Conservation (phyloP, 2,888 invertebrate species). For the Leucoptera coffeella region DNA sequence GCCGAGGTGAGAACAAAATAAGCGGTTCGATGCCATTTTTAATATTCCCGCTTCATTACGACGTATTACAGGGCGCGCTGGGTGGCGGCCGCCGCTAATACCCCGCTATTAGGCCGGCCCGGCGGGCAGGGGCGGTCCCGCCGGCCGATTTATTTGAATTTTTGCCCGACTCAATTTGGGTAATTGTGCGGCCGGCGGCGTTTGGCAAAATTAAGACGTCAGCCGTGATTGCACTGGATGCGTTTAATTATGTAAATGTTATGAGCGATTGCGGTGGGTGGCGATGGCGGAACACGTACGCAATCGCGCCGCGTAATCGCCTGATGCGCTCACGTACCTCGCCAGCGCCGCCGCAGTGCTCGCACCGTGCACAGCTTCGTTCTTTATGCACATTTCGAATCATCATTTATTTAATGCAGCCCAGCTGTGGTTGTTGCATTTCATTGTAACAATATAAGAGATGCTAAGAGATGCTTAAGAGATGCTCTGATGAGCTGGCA, state of each 20-base stretch:
- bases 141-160: conserved; percentile 48
- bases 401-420: conserved; percentile 1
- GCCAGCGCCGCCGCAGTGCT: too few species aligned
- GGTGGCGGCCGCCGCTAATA: conserved; percentile 49
- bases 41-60: conserved; percentile 52
- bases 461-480: too few species aligned
- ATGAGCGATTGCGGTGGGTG: conserved; percentile 41
- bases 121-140: conserved; percentile 23
- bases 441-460: too few species aligned
- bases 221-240: conserved; percentile 39
- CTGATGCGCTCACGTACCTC: conserved; percentile 40
- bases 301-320: conserved; percentile 8
- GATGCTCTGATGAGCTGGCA: too few species aligned
- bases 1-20: conserved; percentile 52
- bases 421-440: not conserved
- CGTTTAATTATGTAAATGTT: conserved; percentile 53
- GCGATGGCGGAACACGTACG: conserved; percentile 10
- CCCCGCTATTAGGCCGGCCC: conserved; percentile 37
- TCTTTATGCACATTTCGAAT: conserved; percentile 1
- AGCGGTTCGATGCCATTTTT: conserved; percentile 48
- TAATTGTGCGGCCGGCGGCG: conserved; percentile 47
- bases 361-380: not conserved
- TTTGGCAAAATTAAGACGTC: conserved; percentile 50
- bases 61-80: conserved; percentile 51
- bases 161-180: conserved; percentile 51